Conservation (phyloP, 2,888 invertebrate species). For the Miltochrista miniata region DNA sequence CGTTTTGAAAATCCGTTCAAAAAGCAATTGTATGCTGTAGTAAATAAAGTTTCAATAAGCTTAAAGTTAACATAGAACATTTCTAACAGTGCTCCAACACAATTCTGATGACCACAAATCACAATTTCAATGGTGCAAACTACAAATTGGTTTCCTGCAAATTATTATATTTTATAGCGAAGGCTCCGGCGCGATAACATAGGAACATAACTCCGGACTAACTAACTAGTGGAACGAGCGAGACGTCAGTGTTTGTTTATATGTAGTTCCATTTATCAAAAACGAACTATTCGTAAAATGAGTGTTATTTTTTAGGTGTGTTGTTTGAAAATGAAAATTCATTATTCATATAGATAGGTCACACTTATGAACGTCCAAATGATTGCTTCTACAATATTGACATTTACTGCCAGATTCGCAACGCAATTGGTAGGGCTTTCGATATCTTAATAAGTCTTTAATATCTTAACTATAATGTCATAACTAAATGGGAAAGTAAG, state of each 20-base stretch:
- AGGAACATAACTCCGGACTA: constrained; percentile 66
- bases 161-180: constrained; percentile 78
- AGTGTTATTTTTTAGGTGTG: not conserved
- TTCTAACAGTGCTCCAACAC: constrained; percentile 32
- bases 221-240: constrained; percentile 65
- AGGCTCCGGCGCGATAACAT: constrained; percentile 62
- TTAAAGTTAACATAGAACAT: constrained; percentile 11
- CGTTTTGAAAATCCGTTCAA: too few species aligned
- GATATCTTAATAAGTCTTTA: too few species aligned
- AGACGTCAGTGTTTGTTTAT: constrained; percentile 36
- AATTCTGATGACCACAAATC: constrained; percentile 58
- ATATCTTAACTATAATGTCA: too few species aligned
- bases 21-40: not conserved
- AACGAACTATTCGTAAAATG: not conserved
- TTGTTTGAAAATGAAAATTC: not conserved
- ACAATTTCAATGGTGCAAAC: constrained; percentile 60
- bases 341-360: too few species aligned
- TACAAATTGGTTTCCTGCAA: constrained; percentile 76
- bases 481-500: too few species aligned
- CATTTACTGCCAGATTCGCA: too few species aligned
- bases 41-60: constrained; percentile 8
- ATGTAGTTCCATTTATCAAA: constrained; percentile 29
- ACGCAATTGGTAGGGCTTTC: too few species aligned
- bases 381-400: too few species aligned
- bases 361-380: too few species aligned